Base-by-base conservation (phyloP, 2,113 vertebrate genomes). In the Labeo rohita region DNA sequence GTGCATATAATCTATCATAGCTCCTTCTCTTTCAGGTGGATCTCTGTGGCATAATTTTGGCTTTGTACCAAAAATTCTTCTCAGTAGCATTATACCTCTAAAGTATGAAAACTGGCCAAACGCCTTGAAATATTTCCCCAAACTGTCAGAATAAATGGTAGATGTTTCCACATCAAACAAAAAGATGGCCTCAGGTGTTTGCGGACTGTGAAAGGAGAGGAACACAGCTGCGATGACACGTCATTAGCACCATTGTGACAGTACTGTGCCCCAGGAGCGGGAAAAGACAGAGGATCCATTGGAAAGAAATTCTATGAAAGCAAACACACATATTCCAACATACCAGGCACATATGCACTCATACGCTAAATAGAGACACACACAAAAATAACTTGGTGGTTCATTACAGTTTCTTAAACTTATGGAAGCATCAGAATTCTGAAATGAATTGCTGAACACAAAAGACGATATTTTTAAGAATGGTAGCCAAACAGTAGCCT, bases 151-250 rank as follows among this genome's bases (percentile, higher is more conserved):
- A 92, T 92, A 92, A 90, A 91, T 92, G 89, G 78, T 91, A 2
- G 65, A 73, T 86, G 86, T 90, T 92, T 91, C 85, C 89, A 93
- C 90, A 92, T 94, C 93, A 94, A 95, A 94, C 88, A 90, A 39
- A 21, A 80, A n/a, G 56, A 80, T 59, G 85, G 87, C 85, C 84
- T 87, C 73, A 61, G 5, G 84, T 88, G 90, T 92, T 92, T 94
- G 92, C 91, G 90, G 92, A 93, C 91, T 92, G 91, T 84, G 85
- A 80, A 86, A 83, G 73, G 79, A 88, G 83, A 85, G 88, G 77
- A 84, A 72, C 78, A 84, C 85, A 90, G 86, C 86, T 54, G 86
- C 66, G 43, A 43, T 66, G 84, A 74, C 86, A 87, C 87, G 90
- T 94, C 93, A 93, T 92, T 92, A 92, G 90, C 94, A 91, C 92